Conservation (phyloP, 2,797 vertebrate species). For the Pseudomugil gertrudae region DNA sequence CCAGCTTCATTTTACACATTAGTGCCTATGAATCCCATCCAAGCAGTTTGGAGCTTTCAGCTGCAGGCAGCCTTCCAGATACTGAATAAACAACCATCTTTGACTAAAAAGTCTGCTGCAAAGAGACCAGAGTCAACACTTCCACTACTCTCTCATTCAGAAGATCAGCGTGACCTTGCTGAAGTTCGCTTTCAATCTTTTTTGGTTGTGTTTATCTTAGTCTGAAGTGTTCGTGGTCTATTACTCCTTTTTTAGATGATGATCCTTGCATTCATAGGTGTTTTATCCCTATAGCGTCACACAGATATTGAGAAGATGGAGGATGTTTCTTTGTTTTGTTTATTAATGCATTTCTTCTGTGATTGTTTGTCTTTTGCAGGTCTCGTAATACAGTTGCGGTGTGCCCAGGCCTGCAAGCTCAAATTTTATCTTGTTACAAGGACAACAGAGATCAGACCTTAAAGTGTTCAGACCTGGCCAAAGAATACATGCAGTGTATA, state of each 20-base stretch:
- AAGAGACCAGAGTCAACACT: background rate
- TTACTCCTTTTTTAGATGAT: background rate
- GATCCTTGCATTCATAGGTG: background rate
- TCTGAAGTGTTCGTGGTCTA: background rate
- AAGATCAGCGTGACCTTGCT: background rate
- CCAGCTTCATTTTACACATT: background rate
- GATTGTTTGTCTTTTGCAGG: slow-evolving; percentile 67
- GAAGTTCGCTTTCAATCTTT: background rate
- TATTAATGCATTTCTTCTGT: slow-evolving; percentile 8
- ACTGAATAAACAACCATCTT: background rate
- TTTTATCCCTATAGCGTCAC: background rate
- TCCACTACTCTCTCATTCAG: background rate
- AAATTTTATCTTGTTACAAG: slow-evolving; percentile 90
- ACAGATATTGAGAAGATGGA: background rate
- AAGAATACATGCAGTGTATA: slow-evolving; percentile 91
- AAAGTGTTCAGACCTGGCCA: slow-evolving; percentile 90
- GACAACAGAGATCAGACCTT: slow-evolving; percentile 86
- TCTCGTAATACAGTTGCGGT: slow-evolving; percentile 83
- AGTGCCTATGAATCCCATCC: background rate
- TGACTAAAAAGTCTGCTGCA: background rate
- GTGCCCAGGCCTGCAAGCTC: slow-evolving; percentile 86
- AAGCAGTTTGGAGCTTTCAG: background rate
- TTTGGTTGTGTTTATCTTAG: background rate
- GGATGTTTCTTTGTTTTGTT: background rate
- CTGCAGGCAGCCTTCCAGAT: background rate